Conservation (phyloP, 2,888 invertebrate species). For the Elgonia sp. region DNA sequence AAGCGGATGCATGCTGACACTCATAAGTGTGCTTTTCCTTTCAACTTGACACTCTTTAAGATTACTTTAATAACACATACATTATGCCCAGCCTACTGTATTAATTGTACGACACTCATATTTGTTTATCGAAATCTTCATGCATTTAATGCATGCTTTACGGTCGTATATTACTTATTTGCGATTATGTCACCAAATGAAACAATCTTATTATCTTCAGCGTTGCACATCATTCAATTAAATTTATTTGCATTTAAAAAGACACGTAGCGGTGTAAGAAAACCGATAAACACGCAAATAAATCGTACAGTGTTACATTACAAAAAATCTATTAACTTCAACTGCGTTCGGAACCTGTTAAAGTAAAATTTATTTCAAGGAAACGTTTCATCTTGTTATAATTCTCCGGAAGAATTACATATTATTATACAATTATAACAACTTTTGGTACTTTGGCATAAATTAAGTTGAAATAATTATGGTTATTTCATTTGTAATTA, state of each 20-base stretch:
- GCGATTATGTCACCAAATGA: conserved; percentile 3
- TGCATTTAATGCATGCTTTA: conserved; percentile 11
- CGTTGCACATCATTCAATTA: conserved; percentile 2
- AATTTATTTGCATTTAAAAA: conserved; percentile 7
- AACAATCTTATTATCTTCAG: background rate
- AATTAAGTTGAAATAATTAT: conserved; percentile 15
- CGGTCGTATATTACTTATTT: conserved; percentile 17
- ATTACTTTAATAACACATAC: too few relatives aligned
- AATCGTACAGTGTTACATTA: background rate
- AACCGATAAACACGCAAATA: background rate
- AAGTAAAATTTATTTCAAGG: conserved; percentile 22
- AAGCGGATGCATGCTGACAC: too few relatives aligned
- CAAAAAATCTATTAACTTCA: conserved; percentile 14
- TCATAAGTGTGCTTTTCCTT: too few relatives aligned
- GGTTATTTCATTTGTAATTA: conserved; percentile 3
- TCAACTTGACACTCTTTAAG: too few relatives aligned
- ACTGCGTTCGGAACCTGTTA: conserved; percentile 1
- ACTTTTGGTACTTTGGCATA: conserved; percentile 7
- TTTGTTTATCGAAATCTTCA: conserved; percentile 10
- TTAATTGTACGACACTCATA: background rate
- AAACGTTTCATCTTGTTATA: conserved; percentile 18
- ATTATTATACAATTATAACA: conserved; percentile 22
- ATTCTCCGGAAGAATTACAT: conserved; percentile 1
- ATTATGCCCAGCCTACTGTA: too few relatives aligned
- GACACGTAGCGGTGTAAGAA: background rate